Conservation (phyloP, 2,888 invertebrate genomes). For the Camptogramma bilineatum region DNA sequence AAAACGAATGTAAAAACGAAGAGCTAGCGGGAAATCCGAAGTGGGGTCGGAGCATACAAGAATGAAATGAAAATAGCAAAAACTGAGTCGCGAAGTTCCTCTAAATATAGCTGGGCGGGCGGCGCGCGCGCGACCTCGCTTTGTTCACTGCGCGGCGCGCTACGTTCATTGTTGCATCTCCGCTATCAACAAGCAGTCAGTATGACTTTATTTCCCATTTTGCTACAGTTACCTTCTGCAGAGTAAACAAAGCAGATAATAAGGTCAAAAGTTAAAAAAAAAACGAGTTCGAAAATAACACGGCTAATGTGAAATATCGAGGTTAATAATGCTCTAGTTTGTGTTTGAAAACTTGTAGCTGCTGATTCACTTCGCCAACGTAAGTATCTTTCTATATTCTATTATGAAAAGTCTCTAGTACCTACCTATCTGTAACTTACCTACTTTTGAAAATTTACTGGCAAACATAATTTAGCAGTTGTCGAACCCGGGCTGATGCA, state of each 20-base stretch:
- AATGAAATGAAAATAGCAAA: conserved; percentile 84
- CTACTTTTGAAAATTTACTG: too few relatives aligned
- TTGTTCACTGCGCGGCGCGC: conserved; percentile 54
- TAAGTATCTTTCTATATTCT: conserved; percentile 55
- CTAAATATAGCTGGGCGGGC: conserved; percentile 81
- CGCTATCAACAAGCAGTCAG: conserved; percentile 35
- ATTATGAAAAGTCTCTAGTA: neutral
- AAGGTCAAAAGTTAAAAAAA: neutral
- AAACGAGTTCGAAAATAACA: conserved; percentile 14
- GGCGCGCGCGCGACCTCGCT: conserved; percentile 68
- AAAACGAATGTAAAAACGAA: conserved; percentile 32
- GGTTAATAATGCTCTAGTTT: conserved; percentile 64
- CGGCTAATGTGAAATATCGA: conserved; percentile 47
- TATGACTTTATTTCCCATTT: conserved; percentile 30
- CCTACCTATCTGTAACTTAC: too few relatives aligned
- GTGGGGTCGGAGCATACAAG: conserved; percentile 68
- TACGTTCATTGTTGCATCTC: conserved; percentile 43
- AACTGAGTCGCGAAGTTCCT: conserved; percentile 80
- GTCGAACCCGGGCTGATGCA: too few relatives aligned
- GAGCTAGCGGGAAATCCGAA: conserved; percentile 64
- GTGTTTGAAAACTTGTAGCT: conserved; percentile 52
- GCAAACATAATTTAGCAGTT: too few relatives aligned
- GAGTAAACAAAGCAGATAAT: conserved; percentile 10
- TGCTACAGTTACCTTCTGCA: conserved; percentile 15
- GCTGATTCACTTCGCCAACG: conserved; percentile 60